A percentile compares a stretch with the other conserved stretches of the same genome.
These are phyloP conservation scores for Sebastes minor DNA, from an alignment of 2,797 vertebrate genomes.

Conservation along the genomic window DNA sequence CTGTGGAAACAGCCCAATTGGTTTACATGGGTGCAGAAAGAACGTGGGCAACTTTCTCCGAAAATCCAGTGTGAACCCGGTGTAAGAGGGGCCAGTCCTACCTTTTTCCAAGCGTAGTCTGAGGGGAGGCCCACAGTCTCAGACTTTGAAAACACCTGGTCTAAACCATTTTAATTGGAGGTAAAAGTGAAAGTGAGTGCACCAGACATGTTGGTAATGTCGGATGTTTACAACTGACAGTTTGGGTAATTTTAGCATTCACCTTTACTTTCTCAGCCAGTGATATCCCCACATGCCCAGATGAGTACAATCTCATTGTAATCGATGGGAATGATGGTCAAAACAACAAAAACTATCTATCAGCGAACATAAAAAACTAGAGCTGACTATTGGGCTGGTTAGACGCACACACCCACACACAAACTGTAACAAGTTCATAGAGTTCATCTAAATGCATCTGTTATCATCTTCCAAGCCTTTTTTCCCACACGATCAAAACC, in stretches of 20 bases:
- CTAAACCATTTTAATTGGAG: too few relatives aligned
- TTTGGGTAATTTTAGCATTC: neutral
- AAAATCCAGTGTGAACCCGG: too few relatives aligned
- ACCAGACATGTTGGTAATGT: neutral
- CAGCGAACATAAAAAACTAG: neutral
- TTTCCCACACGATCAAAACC: constrained; percentile 35
- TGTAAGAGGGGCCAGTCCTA: too few relatives aligned
- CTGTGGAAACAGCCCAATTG: too few relatives aligned
- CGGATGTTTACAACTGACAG: neutral
- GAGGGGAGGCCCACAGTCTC: too few relatives aligned
- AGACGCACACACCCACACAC: neutral
- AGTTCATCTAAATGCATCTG: constrained; percentile 16
- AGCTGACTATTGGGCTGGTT: neutral
- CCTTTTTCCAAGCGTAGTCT: too few relatives aligned
- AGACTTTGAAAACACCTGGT: too few relatives aligned
- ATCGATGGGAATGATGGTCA: neutral
- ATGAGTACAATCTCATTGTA: constrained; percentile 30
- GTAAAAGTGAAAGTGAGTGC: neutral
- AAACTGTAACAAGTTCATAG: constrained; percentile 3
- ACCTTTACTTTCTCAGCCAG: neutral
- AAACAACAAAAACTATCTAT: constrained; percentile 1
- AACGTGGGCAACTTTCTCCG: too few relatives aligned
- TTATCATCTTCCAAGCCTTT: constrained; percentile 24
- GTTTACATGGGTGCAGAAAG: too few relatives aligned
- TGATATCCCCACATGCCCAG: neutral